Evolutionary conservation across 1,140 invertebrate species (phyloP), one percentile per base, ranked within the genome.

Genomic region (Notospermus geniculatus): DNA sequence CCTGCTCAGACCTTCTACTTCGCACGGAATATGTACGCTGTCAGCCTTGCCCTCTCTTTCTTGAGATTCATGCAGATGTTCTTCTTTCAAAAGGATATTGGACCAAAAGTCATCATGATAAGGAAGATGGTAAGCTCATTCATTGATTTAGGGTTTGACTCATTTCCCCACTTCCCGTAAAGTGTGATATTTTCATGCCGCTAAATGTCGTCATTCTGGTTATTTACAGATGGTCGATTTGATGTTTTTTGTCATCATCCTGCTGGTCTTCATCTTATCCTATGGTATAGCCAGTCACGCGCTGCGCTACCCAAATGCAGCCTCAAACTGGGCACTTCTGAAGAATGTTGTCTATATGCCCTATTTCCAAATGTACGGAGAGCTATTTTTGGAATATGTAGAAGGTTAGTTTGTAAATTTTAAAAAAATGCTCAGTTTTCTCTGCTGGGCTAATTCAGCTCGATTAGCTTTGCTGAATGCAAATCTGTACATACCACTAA

Each of bases 81-180:
- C 68, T 77, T 71, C 61, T 71, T 73, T 0, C 67, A 71, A 54
- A 75, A 77, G 59, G 71, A 77, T 50, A 73, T 80, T 61, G 78
- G 78, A 36, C 78, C 78, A 9, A 80, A 80, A 68, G 74, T 80
- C 55, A 78, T 80, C 56, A 80, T 80, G 77, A 80, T 80, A 25
- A 62, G 65, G 27, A 77, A 70, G 68, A 80, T 80, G 78, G 77
- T 80, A 63, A 65, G 66, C n/a, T n/a, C n/a, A n/a, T n/a, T n/a
- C n/a, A n/a, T n/a, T 36, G 32, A 36, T 36, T 36, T 4, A 7
- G 4, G 32, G 32, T 36, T 4, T 36, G 5, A 36, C 5, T n/a
- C n/a, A n/a, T n/a, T n/a, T n/a, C n/a, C n/a, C n/a, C n/a, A n/a
- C n/a, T n/a, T n/a, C n/a, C n/a, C n/a, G n/a, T n/a, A n/a, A n/a